Evolutionary conservation across 2,888 invertebrate genomes (phyloP).

Genomic region (Celastrina argiolus): DNA sequence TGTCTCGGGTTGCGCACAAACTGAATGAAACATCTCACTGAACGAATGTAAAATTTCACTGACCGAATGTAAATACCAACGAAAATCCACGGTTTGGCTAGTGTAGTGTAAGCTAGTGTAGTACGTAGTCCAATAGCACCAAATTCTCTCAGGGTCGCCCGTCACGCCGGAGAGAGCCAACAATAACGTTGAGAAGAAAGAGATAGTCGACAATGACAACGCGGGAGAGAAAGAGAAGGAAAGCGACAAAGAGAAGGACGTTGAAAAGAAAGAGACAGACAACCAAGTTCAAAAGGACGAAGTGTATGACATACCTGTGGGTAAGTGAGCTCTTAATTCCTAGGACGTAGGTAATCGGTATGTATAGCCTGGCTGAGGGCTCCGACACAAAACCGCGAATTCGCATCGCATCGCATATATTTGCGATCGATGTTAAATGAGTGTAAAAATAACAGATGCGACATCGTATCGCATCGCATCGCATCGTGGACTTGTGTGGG

Average conservation of each 20-base stretch:
- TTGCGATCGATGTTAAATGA: too few species aligned
- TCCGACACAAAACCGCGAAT: too few species aligned
- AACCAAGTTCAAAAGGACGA: slow-evolving; percentile 59
- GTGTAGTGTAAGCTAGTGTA: slow-evolving; percentile 28
- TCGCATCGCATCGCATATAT: too few species aligned
- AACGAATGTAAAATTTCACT: background rate
- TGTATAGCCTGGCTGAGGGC: background rate
- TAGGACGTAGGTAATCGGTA: background rate
- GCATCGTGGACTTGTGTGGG: too few species aligned
- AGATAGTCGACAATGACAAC: slow-evolving; percentile 28
- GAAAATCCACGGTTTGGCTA: background rate
- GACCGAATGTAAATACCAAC: too few species aligned
- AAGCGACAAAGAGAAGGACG: slow-evolving; percentile 42
- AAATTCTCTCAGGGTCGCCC: slow-evolving; percentile 63
- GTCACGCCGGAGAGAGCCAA: slow-evolving; percentile 51
- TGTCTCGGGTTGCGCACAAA: background rate
- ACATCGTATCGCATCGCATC: too few species aligned
- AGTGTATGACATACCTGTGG: slow-evolving; percentile 71
- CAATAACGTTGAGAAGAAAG: slow-evolving; percentile 59
- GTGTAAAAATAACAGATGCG: too few species aligned
- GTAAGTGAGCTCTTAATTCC: slow-evolving; percentile 46
- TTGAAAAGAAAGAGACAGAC: slow-evolving; percentile 50
- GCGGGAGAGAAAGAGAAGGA: slow-evolving; percentile 30
- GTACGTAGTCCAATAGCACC: slow-evolving; percentile 36
- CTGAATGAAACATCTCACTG: background rate